Base-by-base conservation (phyloP, 2,888 invertebrate species). In the Zeuzera pyrina region DNA sequence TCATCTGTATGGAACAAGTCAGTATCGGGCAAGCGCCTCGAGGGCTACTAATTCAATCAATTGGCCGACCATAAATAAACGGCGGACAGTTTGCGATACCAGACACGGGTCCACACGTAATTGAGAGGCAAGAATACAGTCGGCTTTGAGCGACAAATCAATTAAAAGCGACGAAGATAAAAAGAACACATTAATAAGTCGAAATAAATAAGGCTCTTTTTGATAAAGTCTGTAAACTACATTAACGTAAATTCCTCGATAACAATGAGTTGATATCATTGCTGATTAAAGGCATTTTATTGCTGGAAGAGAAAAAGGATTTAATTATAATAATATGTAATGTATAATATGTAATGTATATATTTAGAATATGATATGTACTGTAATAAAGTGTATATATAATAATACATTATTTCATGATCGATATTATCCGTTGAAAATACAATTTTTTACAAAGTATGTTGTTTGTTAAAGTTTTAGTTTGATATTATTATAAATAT, bases 41-140 rank as follows among this genome's bases (percentile, higher is more conserved):
- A 67, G 76, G 77, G 61, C 68, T 61, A 74, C 76, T 81, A 81
- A 79, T 78, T 79, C 79, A 81, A 81, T 81, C 79, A 78, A 78
- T 79, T 70, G 70, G 57, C 59, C 52, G 65, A 57, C 70, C 73
- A 78, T 79, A 81, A 79, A 81, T 79, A 78, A 67, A 49, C 48
- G 55, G 60, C 56, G 54, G 74, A 68, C 74, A 67, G 57, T 66
- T 61, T 55, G 69, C 73, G 71, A 77, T 76, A 74, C 67, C 50
- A 57, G 52, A 58, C 63, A 55, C 52, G 50, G 54, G 45, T 57
- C 58, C 56, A 52, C 62, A 59, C 69, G 71, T 78, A 81, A 79
- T 78, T 78, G 78, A 76, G 77, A 71, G 73, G 67, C 69, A 69
- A 56, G 61, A 61, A 61, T 62, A 65, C 60, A 48, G 62, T 62